Evolutionary conservation across 2,888 invertebrate species (phyloP).

Genomic region (Philonicus albiceps): DNA sequence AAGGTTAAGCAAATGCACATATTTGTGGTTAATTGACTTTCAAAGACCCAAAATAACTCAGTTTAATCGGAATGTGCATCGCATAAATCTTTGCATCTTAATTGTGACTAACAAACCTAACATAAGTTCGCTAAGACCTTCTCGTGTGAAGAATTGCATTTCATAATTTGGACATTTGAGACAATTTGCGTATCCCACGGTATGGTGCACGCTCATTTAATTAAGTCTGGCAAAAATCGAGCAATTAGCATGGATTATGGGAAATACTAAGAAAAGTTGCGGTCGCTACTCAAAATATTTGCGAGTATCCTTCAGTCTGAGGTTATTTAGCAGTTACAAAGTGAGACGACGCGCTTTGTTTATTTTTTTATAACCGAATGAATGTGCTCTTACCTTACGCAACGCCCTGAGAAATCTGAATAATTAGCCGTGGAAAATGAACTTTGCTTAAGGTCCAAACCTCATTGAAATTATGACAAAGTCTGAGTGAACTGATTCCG

Average conservation of each 20-base stretch:
- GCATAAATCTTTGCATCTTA: background rate
- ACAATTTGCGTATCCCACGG: background rate
- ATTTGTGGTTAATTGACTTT: background rate
- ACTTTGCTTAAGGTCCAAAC: conserved; percentile 8
- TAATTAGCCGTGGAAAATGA: conserved; percentile 18
- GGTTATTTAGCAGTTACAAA: background rate
- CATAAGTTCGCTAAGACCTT: background rate
- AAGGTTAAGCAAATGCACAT: background rate
- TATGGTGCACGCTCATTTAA: background rate
- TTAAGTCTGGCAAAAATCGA: conserved; percentile 4
- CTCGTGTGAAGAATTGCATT: conserved; percentile 4
- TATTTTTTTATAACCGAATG: background rate
- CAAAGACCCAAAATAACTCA: background rate
- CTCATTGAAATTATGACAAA: conserved; percentile 12
- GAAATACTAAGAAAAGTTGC: background rate
- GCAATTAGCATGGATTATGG: conserved; percentile 18
- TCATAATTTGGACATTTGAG: conserved; percentile 27
- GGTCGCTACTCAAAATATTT: background rate
- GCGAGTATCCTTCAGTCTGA: background rate
- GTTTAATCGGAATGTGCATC: background rate
- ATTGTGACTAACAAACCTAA: background rate
- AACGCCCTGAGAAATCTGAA: conserved; percentile 9
- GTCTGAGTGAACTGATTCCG: conserved; percentile 4
- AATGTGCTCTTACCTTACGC: background rate
- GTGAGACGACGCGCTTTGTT: background rate